Percentiles rank a stretch among this genome's conserved stretches.
Conservation (phyloP, 2,113 vertebrate species). For the Malurus alboscapulatus region DNA sequence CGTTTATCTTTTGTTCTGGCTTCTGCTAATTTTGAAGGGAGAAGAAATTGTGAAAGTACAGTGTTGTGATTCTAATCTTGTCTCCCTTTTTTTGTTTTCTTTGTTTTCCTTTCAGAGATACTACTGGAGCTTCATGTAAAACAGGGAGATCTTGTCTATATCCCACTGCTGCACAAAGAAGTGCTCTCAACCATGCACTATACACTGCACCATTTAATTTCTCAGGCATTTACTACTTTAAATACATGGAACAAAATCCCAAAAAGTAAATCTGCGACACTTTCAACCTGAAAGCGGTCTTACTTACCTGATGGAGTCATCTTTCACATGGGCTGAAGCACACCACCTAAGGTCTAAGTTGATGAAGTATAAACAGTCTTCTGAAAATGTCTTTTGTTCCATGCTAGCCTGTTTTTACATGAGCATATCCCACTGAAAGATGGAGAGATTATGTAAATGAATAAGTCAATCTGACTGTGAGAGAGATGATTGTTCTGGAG, state of each 20-base stretch:
- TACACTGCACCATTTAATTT: background rate
- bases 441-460: background rate
- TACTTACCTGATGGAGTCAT: background rate
- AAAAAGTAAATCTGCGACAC: background rate
- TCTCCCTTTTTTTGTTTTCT: background rate
- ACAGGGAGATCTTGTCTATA: background rate
- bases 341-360: background rate
- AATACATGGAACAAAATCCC: background rate
- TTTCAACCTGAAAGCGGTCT: background rate
- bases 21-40: background rate
- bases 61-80: background rate
- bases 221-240: background rate
- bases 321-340: background rate
- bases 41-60: background rate
- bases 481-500: background rate
- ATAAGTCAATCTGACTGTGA: background rate
- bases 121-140: background rate
- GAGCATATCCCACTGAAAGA: background rate
- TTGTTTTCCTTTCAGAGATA: background rate
- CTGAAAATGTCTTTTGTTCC: background rate
- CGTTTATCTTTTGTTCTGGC: background rate
- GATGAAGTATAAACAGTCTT: background rate
- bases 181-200: background rate
- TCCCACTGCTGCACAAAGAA: background rate
- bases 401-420: background rate